Evolutionary conservation across 2,888 invertebrate genomes (phyloP), one percentile per base, ranked within the genome.

Genomic region (Polyploca ridens): DNA sequence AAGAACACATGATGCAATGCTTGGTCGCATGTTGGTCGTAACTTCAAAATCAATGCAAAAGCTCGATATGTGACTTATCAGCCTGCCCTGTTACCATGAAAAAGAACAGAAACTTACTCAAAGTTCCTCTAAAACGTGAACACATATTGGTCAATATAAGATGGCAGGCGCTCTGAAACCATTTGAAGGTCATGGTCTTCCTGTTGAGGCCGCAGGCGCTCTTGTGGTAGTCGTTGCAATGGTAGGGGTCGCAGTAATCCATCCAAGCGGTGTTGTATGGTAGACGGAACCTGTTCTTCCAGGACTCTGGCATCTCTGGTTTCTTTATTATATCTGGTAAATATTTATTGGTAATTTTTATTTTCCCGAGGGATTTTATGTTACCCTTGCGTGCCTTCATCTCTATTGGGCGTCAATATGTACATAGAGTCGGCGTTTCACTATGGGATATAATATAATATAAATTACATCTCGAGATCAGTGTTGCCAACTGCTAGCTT

Each of bases 101-200:
- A 38, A 10, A 38, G 6, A 10, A 10, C 0, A 38, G 8, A 41
- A 49, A 83, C 89, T 81, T 71, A 92, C 92, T 83, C 2, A 89
- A 67, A 46, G 44, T n/a, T 0, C 91, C 91, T 6, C 87, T 72
- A 35, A 73, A 89, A 0, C 2, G n/a, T 0, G 87, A 49, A 16
- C 92, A 93, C 60, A 78, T 65, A 63, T 93, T 93, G 58, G 87
- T 84, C 5, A 90, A n/a, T 0, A 84, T 74, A 0, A 93, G 46
- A 61, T 92, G 92, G 1, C 92, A 93, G 0, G 2, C 35, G 63
- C 91, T 92, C n/a, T 89, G 88, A 4, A 93, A 93, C 86, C 86
- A 90, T 60, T 83, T 82, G 62, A 91, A 91, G 1, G 66, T 74
- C 82, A 84, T 82, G 0, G 33, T 76, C 0, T 61, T 46, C 0